These are phyloP conservation scores for Ancistrus triradiatus DNA, from an alignment of 2,113 vertebrate species.

Conservation along the genomic window DNA sequence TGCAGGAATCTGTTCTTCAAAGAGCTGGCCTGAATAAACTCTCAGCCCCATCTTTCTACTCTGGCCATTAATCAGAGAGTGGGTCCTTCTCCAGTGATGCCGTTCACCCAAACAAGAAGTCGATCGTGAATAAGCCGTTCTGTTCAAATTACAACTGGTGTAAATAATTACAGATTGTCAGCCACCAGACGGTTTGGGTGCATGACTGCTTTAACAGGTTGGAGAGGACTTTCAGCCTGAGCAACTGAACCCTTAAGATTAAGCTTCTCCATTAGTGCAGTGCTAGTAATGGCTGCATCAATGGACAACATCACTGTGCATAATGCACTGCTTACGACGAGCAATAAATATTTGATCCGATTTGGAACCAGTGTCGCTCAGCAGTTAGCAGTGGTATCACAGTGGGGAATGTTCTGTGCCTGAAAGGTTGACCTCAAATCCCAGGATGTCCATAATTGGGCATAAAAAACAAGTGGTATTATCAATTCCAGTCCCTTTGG, in stretches of 20 bases:
- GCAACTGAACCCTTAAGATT: constrained; percentile 31
- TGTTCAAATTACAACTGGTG: constrained; percentile 53
- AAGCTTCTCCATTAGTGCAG: constrained; percentile 28
- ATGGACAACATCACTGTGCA: no score
- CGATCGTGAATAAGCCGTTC: constrained; percentile 50
- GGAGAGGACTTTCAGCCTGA: constrained; percentile 43
- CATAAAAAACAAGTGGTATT: no score
- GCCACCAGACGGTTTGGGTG: constrained; percentile 44
- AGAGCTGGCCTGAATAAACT: constrained; percentile 29
- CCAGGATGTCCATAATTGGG: no score
- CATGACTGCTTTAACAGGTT: no score
- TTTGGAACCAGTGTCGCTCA: no score
- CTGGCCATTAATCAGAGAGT: constrained; percentile 43
- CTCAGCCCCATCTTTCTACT: constrained; percentile 28
- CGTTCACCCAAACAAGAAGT: constrained; percentile 42
- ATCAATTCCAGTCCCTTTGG: no score
- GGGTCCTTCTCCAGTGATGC: constrained; percentile 38
- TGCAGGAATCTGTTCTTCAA: constrained; percentile 38
- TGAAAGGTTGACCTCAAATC: no score
- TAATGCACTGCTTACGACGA: no score
- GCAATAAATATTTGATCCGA: no score
- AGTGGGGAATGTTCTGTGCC: no score
- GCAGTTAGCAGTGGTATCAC: no score
- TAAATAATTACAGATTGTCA: constrained; percentile 66
- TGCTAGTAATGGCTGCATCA: no score